Evolutionary conservation across 1,140 invertebrate genomes (phyloP).

Genomic region (Scaptomyza hsui): DNA sequence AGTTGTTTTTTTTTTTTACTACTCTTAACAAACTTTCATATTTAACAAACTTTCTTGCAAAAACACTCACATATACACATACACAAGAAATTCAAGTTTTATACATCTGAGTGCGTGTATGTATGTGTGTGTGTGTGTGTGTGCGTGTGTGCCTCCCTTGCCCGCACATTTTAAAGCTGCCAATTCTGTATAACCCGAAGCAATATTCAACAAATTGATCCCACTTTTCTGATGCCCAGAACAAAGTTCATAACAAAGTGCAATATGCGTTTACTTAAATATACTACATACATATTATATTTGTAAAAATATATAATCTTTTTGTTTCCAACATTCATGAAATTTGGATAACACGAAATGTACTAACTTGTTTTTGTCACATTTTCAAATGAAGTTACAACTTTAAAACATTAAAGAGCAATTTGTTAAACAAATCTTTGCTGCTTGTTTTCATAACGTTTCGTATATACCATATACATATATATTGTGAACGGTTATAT

Average conservation of each 20-base stretch:
- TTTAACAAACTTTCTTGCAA: constrained; percentile 11
- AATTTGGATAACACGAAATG: constrained; percentile 25
- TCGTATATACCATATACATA: too few species aligned
- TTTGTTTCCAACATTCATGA: constrained; percentile 1
- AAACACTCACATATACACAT: constrained; percentile 15
- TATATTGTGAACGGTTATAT: constrained; percentile 1
- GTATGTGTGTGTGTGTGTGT: constrained; percentile 19
- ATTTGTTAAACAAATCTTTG: constrained; percentile 64
- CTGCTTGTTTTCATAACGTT: background rate
- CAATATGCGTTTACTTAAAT: constrained; percentile 66
- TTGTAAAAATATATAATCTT: too few species aligned
- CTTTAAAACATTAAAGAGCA: constrained; percentile 10
- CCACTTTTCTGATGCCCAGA: constrained; percentile 49
- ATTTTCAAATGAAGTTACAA: constrained; percentile 12
- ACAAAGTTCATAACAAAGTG: constrained; percentile 73
- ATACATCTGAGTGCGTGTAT: background rate
- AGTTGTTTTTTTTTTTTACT: constrained; percentile 9
- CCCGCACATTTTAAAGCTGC: too few species aligned
- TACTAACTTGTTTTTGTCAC: constrained; percentile 6
- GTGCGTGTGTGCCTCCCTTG: background rate
- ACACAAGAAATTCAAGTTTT: background rate
- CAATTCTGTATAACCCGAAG: constrained; percentile 1
- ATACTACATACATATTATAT: too few species aligned
- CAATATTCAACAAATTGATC: background rate
- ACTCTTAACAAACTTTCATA: too few species aligned